Conservation (phyloP, 1,140 invertebrate genomes). For the Chrysopa pallens region DNA sequence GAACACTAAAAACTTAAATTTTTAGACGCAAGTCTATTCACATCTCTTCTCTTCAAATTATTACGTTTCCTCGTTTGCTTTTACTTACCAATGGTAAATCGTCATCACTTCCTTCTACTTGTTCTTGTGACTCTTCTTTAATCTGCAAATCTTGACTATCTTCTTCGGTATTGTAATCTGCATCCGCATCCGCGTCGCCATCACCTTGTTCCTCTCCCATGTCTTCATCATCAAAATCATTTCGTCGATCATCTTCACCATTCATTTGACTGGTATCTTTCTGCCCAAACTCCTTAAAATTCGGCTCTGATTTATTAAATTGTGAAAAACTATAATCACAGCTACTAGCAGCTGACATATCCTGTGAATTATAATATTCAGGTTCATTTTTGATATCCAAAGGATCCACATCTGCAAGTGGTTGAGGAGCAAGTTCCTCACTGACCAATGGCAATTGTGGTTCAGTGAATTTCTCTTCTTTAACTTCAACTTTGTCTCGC, state of each 20-base stretch:
- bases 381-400: constrained; percentile 10
- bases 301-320: constrained; percentile 31
- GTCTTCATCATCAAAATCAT: too few relatives aligned
- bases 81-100: constrained; percentile 54
- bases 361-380: background rate
- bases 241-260: background rate
- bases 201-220: constrained; percentile 5
- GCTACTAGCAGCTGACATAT: constrained; percentile 36
- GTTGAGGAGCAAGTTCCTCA: too few relatives aligned
- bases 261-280: constrained; percentile 13
- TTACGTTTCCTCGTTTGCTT: too few relatives aligned
- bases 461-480: constrained; percentile 15
- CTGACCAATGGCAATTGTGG: too few relatives aligned
- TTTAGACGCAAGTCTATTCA: too few relatives aligned
- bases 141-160: constrained; percentile 26
- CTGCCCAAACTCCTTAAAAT: constrained; percentile 8
- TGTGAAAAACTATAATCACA: constrained; percentile 46
- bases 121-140: constrained; percentile 25
- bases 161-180: constrained; percentile 20
- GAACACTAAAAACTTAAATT: too few relatives aligned
- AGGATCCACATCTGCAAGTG: too few relatives aligned
- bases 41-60: too few relatives aligned
- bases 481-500: constrained; percentile 11
- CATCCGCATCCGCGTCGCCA: constrained; percentile 14
- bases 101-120: constrained; percentile 43